Percentiles rank a stretch among this genome's conserved stretches.
These are phyloP conservation scores for Mormyrus lacerda DNA, from an alignment of 2,113 vertebrate genomes.

Conservation along the genomic window DNA sequence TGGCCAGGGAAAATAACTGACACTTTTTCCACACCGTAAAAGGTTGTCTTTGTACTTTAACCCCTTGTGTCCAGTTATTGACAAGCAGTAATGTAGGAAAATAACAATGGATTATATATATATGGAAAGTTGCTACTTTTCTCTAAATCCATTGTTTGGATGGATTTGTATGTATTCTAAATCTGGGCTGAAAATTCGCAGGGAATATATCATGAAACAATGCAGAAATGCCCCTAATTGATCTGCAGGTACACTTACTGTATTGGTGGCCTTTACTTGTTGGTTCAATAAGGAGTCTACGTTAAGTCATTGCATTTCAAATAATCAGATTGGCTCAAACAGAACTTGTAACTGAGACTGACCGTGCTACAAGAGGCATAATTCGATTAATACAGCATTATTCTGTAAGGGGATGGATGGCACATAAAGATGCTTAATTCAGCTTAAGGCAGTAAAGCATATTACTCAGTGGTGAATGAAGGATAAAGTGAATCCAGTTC, in stretches of 20 bases:
- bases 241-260: neutral
- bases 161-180: constrained; percentile 10
- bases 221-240: constrained; percentile 19
- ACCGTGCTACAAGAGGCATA: constrained; percentile 39
- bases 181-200: constrained; percentile 10
- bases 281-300: constrained; percentile 2
- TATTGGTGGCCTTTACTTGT: constrained; percentile 17
- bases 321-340: constrained; percentile 12
- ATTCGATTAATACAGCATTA: constrained; percentile 60
- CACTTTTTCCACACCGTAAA: neutral
- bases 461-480: constrained; percentile 61
- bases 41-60: neutral
- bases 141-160: neutral
- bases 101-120: constrained; percentile 1
- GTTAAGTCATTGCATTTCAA: constrained; percentile 44
- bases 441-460: constrained; percentile 54
- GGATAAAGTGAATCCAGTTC: constrained; percentile 56
- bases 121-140: neutral
- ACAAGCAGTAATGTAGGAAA: neutral
- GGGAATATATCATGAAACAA: constrained; percentile 20
- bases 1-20: neutral
- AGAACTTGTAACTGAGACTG: neutral
- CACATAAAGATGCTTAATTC: constrained; percentile 62
- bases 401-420: constrained; percentile 57
- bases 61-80: constrained; percentile 12